These are phyloP conservation scores for Dasypus novemcinctus DNA, from an alignment of 2,113 vertebrate species.

Conservation along the genomic window DNA sequence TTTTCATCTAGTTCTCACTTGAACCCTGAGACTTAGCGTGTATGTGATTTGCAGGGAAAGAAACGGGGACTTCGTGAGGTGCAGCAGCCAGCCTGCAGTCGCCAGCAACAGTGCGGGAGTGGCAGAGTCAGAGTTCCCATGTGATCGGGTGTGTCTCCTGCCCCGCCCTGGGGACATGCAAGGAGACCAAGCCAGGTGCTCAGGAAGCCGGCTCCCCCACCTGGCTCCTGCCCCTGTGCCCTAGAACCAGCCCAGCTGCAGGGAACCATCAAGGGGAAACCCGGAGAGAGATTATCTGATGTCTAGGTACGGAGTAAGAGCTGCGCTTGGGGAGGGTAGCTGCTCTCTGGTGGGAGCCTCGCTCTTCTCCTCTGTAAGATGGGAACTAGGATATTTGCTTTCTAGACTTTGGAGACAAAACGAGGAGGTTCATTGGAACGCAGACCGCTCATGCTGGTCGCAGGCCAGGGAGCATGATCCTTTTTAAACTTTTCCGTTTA, in stretches of 20 bases:
- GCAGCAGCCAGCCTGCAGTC: fast-evolving
- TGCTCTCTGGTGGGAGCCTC: fast-evolving
- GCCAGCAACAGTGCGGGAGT: fast-evolving
- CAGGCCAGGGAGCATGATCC: neutral
- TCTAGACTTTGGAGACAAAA: neutral
- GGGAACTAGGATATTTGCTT: neutral
- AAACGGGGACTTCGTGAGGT: fast-evolving
- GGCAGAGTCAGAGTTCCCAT: neutral
- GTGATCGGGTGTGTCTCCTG: too few relatives aligned
- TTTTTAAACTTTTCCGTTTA: neutral
- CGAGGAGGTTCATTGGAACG: neutral
- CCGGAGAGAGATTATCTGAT: too few relatives aligned
- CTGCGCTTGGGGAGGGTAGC: fast-evolving
- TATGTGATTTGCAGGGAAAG: neutral
- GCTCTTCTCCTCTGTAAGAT: neutral
- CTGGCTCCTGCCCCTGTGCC: fast-evolving
- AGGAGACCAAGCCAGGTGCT: too few relatives aligned
- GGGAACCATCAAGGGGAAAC: neutral
- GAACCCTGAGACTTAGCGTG: too few relatives aligned
- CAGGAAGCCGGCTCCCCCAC: fast-evolving
- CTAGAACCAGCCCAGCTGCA: fast-evolving
- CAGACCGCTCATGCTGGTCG: neutral
- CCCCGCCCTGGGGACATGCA: neutral
- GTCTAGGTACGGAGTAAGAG: neutral
- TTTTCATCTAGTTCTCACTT: too few relatives aligned